Conservation (phyloP, 2,113 vertebrate genomes). For the Pipa parva region DNA sequence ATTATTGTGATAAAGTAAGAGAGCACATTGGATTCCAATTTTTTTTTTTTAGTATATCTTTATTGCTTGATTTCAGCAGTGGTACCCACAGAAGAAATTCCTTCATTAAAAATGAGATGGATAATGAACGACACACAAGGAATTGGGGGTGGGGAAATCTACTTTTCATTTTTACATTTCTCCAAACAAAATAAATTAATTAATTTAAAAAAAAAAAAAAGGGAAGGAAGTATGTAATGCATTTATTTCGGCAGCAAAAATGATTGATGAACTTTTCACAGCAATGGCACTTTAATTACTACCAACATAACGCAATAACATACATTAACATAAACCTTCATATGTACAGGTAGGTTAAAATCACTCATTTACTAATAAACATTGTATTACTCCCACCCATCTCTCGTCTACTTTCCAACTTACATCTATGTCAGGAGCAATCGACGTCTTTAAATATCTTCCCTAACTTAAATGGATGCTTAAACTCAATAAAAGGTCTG, state of each 20-base stretch:
- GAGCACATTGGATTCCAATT: neutral
- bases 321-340: neutral
- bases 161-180: constrained; percentile 5
- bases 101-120: constrained; percentile 5
- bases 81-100: neutral
- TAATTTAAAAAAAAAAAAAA: constrained; percentile 5
- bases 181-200: constrained; percentile 31
- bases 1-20: too few relatives aligned
- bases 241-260: constrained; percentile 3
- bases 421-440: too few relatives aligned
- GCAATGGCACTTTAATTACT: neutral
- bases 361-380: too few relatives aligned
- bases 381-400: neutral
- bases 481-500: too few relatives aligned
- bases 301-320: neutral
- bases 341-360: neutral
- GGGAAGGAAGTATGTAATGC: neutral
- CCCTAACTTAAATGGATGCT: too few relatives aligned
- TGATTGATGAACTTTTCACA: constrained; percentile 7
- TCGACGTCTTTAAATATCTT: too few relatives aligned
- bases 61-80: constrained; percentile 29
- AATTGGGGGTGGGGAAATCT: neutral
- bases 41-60: constrained; percentile 1
- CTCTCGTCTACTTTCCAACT: neutral
- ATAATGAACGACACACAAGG: neutral